Base-by-base conservation (phyloP, 2,113 vertebrate species). In the Gracilinanus agilis region DNA sequence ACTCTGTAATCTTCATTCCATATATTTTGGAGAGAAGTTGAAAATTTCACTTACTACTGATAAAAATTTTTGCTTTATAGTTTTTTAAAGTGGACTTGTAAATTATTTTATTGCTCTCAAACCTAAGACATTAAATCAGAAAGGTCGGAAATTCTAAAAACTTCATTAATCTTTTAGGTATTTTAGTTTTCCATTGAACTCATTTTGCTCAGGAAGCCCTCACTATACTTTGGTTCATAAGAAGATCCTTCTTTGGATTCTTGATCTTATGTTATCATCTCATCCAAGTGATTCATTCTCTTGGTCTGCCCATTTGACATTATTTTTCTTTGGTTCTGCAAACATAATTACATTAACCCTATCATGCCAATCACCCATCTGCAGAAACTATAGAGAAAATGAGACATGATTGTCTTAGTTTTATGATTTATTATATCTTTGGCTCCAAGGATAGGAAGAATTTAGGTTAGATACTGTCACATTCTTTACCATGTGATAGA, bases 111-210 rank as follows among this genome's bases (percentile, higher is more conserved):
- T n/a, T n/a, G n/a, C n/a, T n/a, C n/a, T n/a, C n/a, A n/a, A 95
- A 91, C 19, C 94, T 90, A 75, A 88, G 75, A 34, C 89, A 29
- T 6, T n/a, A 40, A 67, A 94, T 88, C 88, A 95, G 0, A 23
- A 83, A 96, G 95, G 89, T 58, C 91, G 92, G 92, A 97, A 88
- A 96, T 44, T 56, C 89, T 75, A 75, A 96, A 61, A 93, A 96
- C 7, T 10, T 1, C 34, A 55, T 6, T 91, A 93, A 75, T 6
- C 97, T 96, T 0, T 2, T 34, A 11, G 91, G n/a, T 19, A 90
- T 93, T 96, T 97, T 92, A 92, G 6, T 44, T 90, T 94, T 92
- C 93, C n/a, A 67, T 67, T 91, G 40, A 88, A 94, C 9, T 95
- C 67, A 95, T 24, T 95, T 90, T 55, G 93, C 92, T 96, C 53